Evolutionary conservation across 2,113 vertebrate genomes (phyloP).

Genomic region (Lycocorax pyrrhopterus): DNA sequence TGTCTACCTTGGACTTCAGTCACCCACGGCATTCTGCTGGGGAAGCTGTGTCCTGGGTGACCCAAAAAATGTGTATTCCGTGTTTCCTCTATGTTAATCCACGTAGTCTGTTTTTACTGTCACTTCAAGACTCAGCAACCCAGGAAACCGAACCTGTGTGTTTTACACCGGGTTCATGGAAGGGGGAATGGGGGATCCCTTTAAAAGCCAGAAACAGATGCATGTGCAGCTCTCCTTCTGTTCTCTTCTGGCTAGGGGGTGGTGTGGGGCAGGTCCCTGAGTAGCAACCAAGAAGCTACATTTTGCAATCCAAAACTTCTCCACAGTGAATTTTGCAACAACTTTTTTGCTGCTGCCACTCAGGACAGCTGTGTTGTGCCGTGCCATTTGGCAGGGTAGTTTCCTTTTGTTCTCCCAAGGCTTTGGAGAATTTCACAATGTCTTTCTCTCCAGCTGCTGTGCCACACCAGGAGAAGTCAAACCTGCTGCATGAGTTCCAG

Average conservation of each 20-base stretch:
- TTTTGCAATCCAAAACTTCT: not conserved
- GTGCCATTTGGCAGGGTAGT: too few species aligned
- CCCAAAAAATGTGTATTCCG: not conserved
- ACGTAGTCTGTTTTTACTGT: not conserved
- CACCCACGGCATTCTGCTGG: not conserved
- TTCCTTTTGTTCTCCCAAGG: not conserved
- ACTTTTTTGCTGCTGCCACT: fast-evolving
- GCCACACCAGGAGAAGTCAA: not conserved
- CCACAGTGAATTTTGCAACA: not conserved
- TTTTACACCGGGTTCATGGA: fast-evolving
- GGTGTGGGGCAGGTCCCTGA: not conserved
- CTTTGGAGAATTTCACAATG: not conserved
- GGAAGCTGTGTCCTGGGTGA: not conserved
- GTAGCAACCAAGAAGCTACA: too few species aligned
- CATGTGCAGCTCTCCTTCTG: not conserved
- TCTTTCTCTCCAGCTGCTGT: fast-evolving
- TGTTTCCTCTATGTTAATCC: not conserved
- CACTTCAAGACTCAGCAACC: not conserved
- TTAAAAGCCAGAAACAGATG: not conserved
- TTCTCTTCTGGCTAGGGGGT: not conserved
- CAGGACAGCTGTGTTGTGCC: fast-evolving
- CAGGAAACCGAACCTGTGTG: fast-evolving
- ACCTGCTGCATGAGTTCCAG: fast-evolving
- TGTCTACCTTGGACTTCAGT: not conserved
- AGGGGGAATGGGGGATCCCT: not conserved